Base-by-base conservation (phyloP, 2,888 invertebrate genomes). In the Isoperla grammatica region DNA sequence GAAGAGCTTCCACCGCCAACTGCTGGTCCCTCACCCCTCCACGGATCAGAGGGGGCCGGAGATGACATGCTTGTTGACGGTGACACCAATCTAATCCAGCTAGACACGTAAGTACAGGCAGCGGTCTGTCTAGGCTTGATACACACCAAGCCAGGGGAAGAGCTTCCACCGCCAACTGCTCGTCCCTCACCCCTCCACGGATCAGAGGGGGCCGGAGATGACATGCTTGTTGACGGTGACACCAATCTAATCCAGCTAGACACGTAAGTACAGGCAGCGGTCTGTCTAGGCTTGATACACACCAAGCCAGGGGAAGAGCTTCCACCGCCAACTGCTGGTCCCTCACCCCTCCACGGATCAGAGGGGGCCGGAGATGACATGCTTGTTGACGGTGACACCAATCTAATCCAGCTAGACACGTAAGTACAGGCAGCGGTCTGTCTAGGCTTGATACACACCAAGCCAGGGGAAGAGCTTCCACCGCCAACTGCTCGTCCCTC, bases 391-490 rank as follows among this genome's bases (percentile, higher is more conserved):
- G 82, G 87, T 66, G 94, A 94, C 76, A 87, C 89, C 68, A 97
- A 98, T 83, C 88, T 99, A 71, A 98, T 99, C 71, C 94, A 97
- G 78, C 82, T 98, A 68, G 97, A 98, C 74, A 84, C 85, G 79
- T 86, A 78, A 74, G 83, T 80, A 50, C 43, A 11, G n/a, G n/a
- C n/a, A n/a, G n/a, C n/a, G n/a, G n/a, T n/a, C n/a, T n/a, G n/a
- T n/a, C n/a, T n/a, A n/a, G n/a, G n/a, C n/a, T 81, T 99, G 74
- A 99, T 99, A 88, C 94, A 99, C 77, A 95, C 98, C 13, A 99
- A 97, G 76, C 96, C 97, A 0, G 77, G 75, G 61, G 81, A 81
- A 67, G 74, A 74, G 17, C 69, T 68, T 19, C 62, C 68, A 45
- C 70, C 68, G 2, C 59, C 54, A 35, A 49, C 60, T 17, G 59